These are phyloP conservation scores for Picus viridis DNA, from an alignment of 2,797 vertebrate genomes.

Conservation along the genomic window DNA sequence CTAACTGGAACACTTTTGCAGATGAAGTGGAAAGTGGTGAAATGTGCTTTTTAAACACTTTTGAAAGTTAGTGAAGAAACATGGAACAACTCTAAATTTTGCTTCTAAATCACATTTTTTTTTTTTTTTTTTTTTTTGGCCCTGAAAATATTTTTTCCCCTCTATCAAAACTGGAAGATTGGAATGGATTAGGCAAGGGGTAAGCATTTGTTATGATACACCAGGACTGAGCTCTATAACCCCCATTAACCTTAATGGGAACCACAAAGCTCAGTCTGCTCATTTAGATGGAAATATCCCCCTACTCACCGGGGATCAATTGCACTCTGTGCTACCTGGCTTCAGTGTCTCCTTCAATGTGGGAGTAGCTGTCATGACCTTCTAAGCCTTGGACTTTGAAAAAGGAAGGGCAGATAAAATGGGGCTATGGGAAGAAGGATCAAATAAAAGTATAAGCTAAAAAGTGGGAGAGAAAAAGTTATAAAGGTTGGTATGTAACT, in stretches of 20 bases:
- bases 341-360: background rate
- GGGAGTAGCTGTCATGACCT: background rate
- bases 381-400: background rate
- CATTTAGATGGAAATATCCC: constrained; percentile 48
- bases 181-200: background rate
- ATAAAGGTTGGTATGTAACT: background rate
- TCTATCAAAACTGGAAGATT: background rate
- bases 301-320: constrained; percentile 15
- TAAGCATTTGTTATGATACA: background rate
- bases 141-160: background rate
- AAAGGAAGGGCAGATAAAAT: background rate
- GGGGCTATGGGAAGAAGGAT: background rate
- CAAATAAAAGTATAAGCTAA: background rate
- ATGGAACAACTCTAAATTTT: background rate
- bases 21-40: constrained; percentile 63
- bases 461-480: background rate
- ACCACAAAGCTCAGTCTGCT: constrained; percentile 1
- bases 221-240: background rate
- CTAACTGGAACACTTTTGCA: constrained; percentile 62
- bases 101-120: background rate
- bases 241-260: constrained; percentile 47
- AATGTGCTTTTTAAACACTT: constrained; percentile 52
- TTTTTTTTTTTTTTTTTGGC: background rate
- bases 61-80: constrained; percentile 1
- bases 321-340: constrained; percentile 1